phyloP scores from a whole-genome alignment of 2,113 vertebrate species.

The Protomyctophum bolini region DNA sequence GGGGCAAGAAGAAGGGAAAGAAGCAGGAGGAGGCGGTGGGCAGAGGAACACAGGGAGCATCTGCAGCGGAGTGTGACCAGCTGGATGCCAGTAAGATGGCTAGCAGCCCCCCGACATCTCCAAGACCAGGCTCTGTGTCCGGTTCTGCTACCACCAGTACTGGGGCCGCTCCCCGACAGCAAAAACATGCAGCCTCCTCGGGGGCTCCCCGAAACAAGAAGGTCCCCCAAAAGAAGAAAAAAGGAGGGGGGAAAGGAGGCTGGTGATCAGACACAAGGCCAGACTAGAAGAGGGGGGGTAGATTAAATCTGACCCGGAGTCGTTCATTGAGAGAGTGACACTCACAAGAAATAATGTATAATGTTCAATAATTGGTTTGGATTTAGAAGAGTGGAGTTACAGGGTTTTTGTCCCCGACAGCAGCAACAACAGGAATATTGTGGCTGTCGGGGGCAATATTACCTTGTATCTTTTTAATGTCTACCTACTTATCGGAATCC shows the following conservation, averaged over 20 bases:
- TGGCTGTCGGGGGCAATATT: too few relatives aligned
- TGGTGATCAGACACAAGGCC: slow-evolving; percentile 64
- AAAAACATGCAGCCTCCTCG: slow-evolving; percentile 89
- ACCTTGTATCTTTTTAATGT: too few relatives aligned
- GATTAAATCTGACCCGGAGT: too few relatives aligned
- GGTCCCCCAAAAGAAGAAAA: slow-evolving; percentile 96
- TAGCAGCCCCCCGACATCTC: slow-evolving; percentile 95
- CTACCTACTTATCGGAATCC: too few relatives aligned
- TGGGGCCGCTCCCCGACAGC: slow-evolving; percentile 91
- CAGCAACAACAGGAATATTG: too few relatives aligned
- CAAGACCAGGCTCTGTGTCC: slow-evolving; percentile 85
- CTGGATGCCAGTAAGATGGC: slow-evolving; percentile 96
- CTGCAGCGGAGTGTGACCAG: slow-evolving; percentile 84
- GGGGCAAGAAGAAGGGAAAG: slow-evolving; percentile 98
- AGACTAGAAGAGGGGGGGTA: not conserved
- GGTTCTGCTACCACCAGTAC: slow-evolving; percentile 71
- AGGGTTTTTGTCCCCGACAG: too few relatives aligned
- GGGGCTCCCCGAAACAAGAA: slow-evolving; percentile 91
- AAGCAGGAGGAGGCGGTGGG: slow-evolving; percentile 91
- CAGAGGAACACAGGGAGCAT: slow-evolving; percentile 95
- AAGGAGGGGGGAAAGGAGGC: slow-evolving; percentile 87
- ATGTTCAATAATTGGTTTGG: too few relatives aligned
- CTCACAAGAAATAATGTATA: too few relatives aligned
- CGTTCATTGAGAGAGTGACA: too few relatives aligned
- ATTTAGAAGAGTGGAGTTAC: too few relatives aligned